A percentile compares a stretch with the other conserved stretches of the same genome.
Conservation (phyloP, 2,888 invertebrate species). For the Herminia tarsipennalis region DNA sequence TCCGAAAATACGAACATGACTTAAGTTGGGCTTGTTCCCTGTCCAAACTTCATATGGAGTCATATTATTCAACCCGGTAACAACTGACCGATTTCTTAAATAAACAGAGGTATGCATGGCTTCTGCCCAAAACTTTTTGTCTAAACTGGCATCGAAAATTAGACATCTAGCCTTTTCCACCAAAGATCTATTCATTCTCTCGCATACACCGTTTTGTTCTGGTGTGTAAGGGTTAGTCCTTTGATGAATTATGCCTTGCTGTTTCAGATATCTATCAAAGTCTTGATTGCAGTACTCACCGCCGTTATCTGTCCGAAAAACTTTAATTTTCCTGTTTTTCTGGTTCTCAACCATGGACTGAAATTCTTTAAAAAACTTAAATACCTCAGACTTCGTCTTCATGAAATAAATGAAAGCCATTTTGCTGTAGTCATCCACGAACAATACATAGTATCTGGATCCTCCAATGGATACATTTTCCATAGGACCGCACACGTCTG, state of each 20-base stretch:
- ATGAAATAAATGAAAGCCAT: no score
- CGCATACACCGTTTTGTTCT: background rate
- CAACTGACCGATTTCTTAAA: background rate
- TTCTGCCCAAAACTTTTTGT: background rate
- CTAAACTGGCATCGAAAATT: constrained; percentile 11
- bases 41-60: background rate
- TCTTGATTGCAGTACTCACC: no score
- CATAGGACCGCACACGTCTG: background rate
- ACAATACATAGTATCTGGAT: no score
- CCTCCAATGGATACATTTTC: background rate
- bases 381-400: no score
- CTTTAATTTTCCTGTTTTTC: no score
- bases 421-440: no score
- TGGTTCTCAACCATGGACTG: no score
- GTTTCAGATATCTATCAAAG: no score
- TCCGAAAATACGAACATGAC: background rate
- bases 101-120: background rate
- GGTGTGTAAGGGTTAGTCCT: no score
- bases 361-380: no score
- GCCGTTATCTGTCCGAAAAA: no score
- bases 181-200: background rate
- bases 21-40: background rate
- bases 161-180: constrained; percentile 19
- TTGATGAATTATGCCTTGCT: no score
- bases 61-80: background rate